These are phyloP conservation scores for Zonotrichia leucophrys DNA, from an alignment of 2,113 vertebrate genomes.

Conservation along the genomic window DNA sequence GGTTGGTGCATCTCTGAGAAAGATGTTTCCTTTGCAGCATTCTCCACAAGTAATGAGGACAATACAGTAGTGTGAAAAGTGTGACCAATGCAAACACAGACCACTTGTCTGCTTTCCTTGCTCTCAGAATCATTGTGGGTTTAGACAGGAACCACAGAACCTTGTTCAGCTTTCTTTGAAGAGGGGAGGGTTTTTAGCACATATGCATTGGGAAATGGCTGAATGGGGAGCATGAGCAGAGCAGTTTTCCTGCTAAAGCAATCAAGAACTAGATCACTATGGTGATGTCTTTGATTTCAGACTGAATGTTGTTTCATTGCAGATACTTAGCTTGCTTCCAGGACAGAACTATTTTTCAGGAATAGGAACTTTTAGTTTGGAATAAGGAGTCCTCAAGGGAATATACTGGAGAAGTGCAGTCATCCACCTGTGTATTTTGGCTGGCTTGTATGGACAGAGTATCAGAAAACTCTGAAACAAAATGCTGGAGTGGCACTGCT, in stretches of 20 bases:
- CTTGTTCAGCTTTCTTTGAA: neutral
- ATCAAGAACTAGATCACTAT: neutral
- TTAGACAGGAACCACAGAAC: neutral
- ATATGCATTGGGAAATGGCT: neutral
- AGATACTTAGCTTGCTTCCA: neutral
- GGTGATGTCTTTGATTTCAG: neutral
- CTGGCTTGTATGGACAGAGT: neutral
- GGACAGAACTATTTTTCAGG: neutral
- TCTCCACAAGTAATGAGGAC: neutral
- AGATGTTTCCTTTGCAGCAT: neutral
- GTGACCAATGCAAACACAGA: neutral
- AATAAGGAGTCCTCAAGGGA: neutral
- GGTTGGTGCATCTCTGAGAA: neutral
- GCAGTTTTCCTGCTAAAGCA: neutral
- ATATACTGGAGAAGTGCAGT: neutral
- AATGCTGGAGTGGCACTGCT: neutral
- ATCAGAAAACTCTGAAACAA: neutral
- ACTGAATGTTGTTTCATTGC: neutral
- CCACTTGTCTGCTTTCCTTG: neutral
- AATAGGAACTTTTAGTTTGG: neutral
- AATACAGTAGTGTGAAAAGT: neutral
- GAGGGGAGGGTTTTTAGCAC: neutral
- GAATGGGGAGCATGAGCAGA: neutral
- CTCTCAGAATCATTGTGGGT: neutral
- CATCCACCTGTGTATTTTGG: neutral